Base-by-base conservation (phyloP, 2,888 invertebrate species). In the Microdon myrmicae region DNA sequence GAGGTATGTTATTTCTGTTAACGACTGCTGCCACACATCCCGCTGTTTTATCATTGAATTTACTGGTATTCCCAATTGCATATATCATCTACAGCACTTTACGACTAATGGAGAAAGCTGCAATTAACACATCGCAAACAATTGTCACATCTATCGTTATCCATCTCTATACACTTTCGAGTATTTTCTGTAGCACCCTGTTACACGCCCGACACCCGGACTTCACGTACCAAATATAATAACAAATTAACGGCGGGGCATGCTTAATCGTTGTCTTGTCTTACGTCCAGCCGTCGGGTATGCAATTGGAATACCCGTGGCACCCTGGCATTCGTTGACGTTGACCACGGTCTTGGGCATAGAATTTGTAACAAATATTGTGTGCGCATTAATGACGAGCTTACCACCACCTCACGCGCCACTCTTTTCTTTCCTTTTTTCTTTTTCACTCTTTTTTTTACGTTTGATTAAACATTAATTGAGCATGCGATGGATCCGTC, bases 201-300 rank as follows among this genome's bases (percentile, higher is more conserved):
- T 41, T 41, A 51, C 39, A 51, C 5, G 26, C 2, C n/a, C 4
- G 17, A 23, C 31, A 31, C 23, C 9, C n/a, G 16, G 23, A 29
- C 28, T 28, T 43, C 26, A 17, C 32, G 22, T 1, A 43, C 17
- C 17, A 53, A 44, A 41, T 28, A 41, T 41, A 51, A 48, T 41
- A 41, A 34, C 35, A 43, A 51, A 43, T 51, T 51, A 51, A 43
- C 37, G n/a, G 43, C 43, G 37, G 43, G 44, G 43, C 53, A 44
- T 53, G 37, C 25, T 53, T 37, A 54, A 54, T 54, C 37, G 44
- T 44, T 54, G 31, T 37, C 44, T 45, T 38, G 41, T 32, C 44
- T 54, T 44, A 14, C 10, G 32, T 26, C 13, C 31, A 29, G 37
- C 32, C 3, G 29, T 12, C 16, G 22, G 16, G 35, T 45, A 14